Percentiles rank a stretch among this genome's conserved stretches.
Conservation (phyloP, 1,140 invertebrate genomes). For the Halotydeus destructor region DNA sequence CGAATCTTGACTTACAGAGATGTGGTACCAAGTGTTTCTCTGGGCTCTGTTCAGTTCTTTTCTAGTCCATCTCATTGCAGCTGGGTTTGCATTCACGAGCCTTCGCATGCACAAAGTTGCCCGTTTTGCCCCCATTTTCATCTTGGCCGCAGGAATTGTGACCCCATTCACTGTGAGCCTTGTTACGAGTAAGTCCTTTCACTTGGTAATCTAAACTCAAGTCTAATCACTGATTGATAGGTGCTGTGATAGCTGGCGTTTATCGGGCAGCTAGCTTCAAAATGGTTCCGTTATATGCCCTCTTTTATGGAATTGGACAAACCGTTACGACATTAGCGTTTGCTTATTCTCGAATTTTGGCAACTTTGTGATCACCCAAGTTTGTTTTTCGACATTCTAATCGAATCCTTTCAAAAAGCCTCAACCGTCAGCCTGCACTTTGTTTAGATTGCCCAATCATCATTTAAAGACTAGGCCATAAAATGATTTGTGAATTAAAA, state of each 20-base stretch:
- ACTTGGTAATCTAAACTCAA: too few relatives aligned
- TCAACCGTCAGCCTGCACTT: too few relatives aligned
- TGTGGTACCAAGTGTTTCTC: slow-evolving; percentile 87
- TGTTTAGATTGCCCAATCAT: too few relatives aligned
- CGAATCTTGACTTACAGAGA: slow-evolving; percentile 52
- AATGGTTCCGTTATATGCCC: slow-evolving; percentile 70
- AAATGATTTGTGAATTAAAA: too few relatives aligned
- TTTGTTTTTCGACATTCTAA: too few relatives aligned
- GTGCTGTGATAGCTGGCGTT: slow-evolving; percentile 51
- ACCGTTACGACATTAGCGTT: slow-evolving; percentile 66
- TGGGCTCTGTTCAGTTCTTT: slow-evolving; percentile 83
- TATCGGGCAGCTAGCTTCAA: slow-evolving; percentile 64
- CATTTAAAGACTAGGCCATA: too few relatives aligned
- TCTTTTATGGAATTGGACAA: slow-evolving; percentile 80
- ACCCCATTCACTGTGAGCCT: slow-evolving; percentile 64
- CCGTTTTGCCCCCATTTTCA: slow-evolving; percentile 60
- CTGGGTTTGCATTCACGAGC: slow-evolving; percentile 67
- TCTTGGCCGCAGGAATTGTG: slow-evolving; percentile 65
- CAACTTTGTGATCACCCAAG: too few relatives aligned
- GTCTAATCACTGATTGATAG: slow-evolving; percentile 3
- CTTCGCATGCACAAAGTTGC: slow-evolving; percentile 78
- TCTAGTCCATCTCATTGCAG: slow-evolving; percentile 70
- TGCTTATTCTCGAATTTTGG: slow-evolving; percentile 74
- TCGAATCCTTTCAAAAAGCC: too few relatives aligned
- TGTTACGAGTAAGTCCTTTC: slow-evolving; percentile 48